phyloP scores from a whole-genome alignment of 2,888 invertebrate species.

The Pristionchus exspectatus region DNA sequence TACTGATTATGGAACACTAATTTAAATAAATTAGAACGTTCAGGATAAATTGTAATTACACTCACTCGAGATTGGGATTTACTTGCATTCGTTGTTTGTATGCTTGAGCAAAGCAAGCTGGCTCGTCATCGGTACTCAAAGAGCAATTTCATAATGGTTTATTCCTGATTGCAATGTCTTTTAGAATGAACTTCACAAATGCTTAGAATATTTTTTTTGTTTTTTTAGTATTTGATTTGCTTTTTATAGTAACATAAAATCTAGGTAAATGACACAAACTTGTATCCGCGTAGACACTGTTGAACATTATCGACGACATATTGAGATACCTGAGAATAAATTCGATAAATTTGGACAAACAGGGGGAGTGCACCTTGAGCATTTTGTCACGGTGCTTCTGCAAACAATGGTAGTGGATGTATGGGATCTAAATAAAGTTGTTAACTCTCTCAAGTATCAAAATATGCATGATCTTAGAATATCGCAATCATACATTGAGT shows the following conservation, averaged over 20 bases:
- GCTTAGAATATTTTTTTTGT: no score
- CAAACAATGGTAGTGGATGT: neutral
- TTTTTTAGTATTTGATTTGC: neutral
- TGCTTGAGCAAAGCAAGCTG: neutral
- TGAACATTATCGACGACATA: conserved; percentile 12
- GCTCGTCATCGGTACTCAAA: neutral
- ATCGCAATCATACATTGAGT: neutral
- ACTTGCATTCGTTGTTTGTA: conserved; percentile 11
- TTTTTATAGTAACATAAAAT: no score
- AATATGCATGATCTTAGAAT: no score
- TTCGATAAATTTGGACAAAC: neutral
- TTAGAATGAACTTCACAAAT: neutral
- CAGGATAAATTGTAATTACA: neutral
- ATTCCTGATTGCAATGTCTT: no score
- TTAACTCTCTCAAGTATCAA: no score
- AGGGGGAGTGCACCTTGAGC: neutral
- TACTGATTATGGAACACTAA: neutral
- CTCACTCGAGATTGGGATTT: neutral
- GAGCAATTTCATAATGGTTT: no score
- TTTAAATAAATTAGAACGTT: neutral
- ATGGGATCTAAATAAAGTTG: neutral
- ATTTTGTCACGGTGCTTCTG: neutral
- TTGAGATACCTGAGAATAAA: neutral
- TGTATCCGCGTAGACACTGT: neutral
- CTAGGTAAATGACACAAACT: neutral